These are phyloP conservation scores for Scatophagus argus DNA, from an alignment of 2,113 vertebrate species.

Conservation along the genomic window DNA sequence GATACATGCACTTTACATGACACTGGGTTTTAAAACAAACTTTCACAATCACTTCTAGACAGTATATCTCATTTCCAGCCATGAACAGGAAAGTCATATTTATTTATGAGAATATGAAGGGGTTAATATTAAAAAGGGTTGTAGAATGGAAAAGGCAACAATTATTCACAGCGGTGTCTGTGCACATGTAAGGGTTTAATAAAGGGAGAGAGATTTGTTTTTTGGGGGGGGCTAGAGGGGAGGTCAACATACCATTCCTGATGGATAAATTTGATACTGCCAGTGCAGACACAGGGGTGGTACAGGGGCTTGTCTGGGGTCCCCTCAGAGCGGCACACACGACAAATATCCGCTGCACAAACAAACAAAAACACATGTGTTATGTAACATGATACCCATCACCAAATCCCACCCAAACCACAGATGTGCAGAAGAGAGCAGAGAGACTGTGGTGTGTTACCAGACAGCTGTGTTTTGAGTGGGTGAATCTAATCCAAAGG, in stretches of 20 bases:
- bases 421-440: not conserved
- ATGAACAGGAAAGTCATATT: not conserved
- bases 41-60: not conserved
- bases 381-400: not conserved
- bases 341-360: conserved; percentile 92
- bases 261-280: conserved; percentile 99
- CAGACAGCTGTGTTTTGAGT: not conserved
- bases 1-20: not conserved
- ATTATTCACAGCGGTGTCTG: not conserved
- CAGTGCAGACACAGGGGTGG: conserved; percentile 98
- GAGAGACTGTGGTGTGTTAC: not conserved
- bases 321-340: conserved; percentile 98
- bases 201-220: not conserved
- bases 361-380: conserved; percentile 36
- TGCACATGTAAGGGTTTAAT: not conserved
- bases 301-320: conserved; percentile 97
- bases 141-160: not conserved
- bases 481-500: no score
- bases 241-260: conserved; percentile 94
- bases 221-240: not conserved
- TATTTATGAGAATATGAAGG: not conserved
- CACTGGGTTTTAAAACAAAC: not conserved
- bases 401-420: not conserved
- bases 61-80: no score
- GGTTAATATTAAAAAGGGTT: not conserved